phyloP scores from a whole-genome alignment of 1,140 invertebrate genomes.

The Caerostris extrusa region DNA sequence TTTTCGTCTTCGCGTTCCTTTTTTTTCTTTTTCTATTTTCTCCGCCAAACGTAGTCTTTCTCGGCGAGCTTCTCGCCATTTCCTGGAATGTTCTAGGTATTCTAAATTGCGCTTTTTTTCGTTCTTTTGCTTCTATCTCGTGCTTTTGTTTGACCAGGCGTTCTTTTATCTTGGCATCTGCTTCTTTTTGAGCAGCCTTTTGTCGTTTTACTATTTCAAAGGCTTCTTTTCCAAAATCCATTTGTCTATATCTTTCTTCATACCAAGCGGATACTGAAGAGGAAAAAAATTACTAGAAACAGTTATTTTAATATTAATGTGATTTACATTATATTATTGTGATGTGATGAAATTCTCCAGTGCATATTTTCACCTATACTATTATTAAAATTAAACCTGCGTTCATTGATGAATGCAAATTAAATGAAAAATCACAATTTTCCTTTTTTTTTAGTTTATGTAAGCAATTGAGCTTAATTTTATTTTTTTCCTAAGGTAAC shows the following conservation, averaged over 20 bases:
- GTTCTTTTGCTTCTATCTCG: neutral
- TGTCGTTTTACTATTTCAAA: constrained; percentile 2
- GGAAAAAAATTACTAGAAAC: too few species aligned
- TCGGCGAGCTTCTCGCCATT: neutral
- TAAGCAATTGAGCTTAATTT: too few species aligned
- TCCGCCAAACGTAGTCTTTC: neutral
- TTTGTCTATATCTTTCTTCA: neutral
- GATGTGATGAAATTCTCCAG: too few species aligned
- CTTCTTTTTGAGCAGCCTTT: neutral
- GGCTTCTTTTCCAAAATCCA: neutral
- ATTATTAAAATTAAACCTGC: too few species aligned
- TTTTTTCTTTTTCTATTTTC: neutral
- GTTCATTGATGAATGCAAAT: too few species aligned
- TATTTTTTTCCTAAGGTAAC: too few species aligned
- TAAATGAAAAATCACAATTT: too few species aligned
- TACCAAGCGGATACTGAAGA: neutral
- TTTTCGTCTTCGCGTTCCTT: neutral
- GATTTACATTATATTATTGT: too few species aligned
- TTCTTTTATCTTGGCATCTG: neutral
- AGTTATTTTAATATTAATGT: too few species aligned
- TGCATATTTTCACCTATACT: too few species aligned
- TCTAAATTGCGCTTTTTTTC: neutral
- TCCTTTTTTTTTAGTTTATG: too few species aligned
- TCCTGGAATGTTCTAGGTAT: neutral
- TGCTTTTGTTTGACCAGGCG: neutral